phyloP scores from a whole-genome alignment of 2,888 invertebrate species.

The Nomada fucata region DNA sequence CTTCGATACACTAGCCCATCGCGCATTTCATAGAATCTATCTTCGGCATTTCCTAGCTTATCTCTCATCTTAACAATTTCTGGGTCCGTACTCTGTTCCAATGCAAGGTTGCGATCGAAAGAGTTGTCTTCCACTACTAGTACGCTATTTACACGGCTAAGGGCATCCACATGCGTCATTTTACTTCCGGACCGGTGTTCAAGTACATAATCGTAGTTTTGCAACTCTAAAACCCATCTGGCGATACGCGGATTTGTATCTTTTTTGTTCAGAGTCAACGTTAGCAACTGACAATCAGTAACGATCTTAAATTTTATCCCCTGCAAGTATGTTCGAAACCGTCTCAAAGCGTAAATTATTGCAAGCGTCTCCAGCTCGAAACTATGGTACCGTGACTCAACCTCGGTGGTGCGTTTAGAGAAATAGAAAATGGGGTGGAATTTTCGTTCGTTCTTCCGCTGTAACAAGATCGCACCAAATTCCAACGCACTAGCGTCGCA shows the following conservation, averaged over 20 bases:
- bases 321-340: conserved; percentile 71
- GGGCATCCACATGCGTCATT: conserved; percentile 13
- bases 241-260: conserved; percentile 29
- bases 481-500: conserved; percentile 74
- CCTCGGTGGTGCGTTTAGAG: background rate
- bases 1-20: conserved; percentile 19
- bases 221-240: conserved; percentile 20
- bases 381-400: conserved; percentile 70
- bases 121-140: conserved; percentile 24
- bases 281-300: conserved; percentile 18
- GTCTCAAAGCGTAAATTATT: conserved; percentile 63
- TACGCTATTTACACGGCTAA: conserved; percentile 1
- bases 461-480: conserved; percentile 74
- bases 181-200: background rate
- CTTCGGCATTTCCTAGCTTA: background rate
- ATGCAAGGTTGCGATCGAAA: conserved; percentile 7
- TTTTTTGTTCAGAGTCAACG: conserved; percentile 17
- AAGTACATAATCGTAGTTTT: conserved; percentile 11
- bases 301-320: conserved; percentile 26
- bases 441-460: conserved; percentile 69
- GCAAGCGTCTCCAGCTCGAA: conserved; percentile 76
- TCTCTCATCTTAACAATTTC: background rate
- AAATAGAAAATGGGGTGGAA: conserved; percentile 76
- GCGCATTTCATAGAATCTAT: background rate
- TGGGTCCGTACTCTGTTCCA: conserved; percentile 1